Evolutionary conservation across 2,888 invertebrate genomes (phyloP).

Genomic region (Clusia tigrina): DNA sequence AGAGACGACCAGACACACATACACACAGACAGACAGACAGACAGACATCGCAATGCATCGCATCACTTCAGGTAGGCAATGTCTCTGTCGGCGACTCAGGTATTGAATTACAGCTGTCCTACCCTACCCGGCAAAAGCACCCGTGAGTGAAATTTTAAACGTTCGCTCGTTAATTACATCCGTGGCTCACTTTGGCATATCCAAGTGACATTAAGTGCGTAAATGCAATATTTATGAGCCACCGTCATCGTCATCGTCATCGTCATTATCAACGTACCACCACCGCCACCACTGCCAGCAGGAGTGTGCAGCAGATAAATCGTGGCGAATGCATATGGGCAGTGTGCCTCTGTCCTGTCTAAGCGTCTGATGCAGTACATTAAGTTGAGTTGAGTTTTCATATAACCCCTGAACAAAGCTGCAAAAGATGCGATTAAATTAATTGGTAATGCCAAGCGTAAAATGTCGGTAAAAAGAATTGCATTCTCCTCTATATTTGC

Average conservation of each 20-base stretch:
- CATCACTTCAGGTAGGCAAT: background rate
- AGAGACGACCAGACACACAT: too few species aligned
- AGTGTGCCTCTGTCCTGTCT: background rate
- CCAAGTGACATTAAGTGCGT: conserved; percentile 2
- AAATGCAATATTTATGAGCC: background rate
- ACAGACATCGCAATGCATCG: too few species aligned
- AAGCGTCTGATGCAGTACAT: background rate
- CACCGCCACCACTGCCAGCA: background rate
- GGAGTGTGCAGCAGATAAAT: too few species aligned
- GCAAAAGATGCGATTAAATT: background rate
- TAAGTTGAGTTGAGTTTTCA: background rate
- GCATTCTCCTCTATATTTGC: conserved; percentile 3
- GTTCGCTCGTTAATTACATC: background rate
- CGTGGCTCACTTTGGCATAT: background rate
- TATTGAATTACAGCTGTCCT: background rate
- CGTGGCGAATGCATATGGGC: background rate
- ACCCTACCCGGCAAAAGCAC: background rate
- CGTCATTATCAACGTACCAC: background rate
- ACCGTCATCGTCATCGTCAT: background rate
- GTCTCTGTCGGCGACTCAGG: background rate
- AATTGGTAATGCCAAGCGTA: background rate
- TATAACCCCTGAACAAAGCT: background rate
- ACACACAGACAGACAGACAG: too few species aligned
- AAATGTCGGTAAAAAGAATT: background rate
- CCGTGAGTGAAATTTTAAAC: background rate